Base-by-base conservation (phyloP, 1,140 invertebrate species). In the Trichogramma pretiosum region DNA sequence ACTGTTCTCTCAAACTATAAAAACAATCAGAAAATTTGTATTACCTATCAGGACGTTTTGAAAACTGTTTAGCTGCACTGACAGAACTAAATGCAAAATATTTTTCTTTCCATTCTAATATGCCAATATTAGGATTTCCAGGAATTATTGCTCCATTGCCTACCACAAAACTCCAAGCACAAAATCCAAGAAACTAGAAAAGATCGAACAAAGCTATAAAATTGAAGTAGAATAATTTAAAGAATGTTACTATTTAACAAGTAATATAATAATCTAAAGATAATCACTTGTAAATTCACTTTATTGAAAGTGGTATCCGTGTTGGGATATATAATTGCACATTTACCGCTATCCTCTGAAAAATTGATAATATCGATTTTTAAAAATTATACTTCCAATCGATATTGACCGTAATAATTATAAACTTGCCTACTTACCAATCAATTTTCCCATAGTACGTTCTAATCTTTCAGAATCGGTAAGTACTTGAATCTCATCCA, bases 171-270 rank as follows among this genome's bases (percentile, higher is more conserved):
- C 68, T 74, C 68, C 73, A 76, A 1, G 75, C 68, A 57, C 82
- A 84, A 59, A 84, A 85, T 38, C 83, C 82, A 52, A 81, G 59
- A 60, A 77, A 82, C 81, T 84, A 37, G 36, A 58, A 59, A 48
- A 35, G 13, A 5, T 18, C 11, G n/a, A 18, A 38, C 16, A 4
- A 24, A 36, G 30, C 21, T 46, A 46, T 46, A 28, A 10, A 1
- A 45, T 14, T n/a, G n/a, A n/a, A n/a, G n/a, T n/a, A n/a, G n/a
- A n/a, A n/a, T n/a, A n/a, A n/a, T n/a, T n/a, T n/a, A n/a, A n/a
- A n/a, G n/a, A n/a, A n/a, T n/a, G n/a, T n/a, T n/a, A n/a, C n/a
- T n/a, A n/a, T n/a, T n/a, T n/a, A n/a, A n/a, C n/a, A n/a, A n/a
- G n/a, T n/a, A n/a, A 30, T 30, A 30, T 8, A 30, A 30, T 30